Evolutionary conservation across 2,113 vertebrate genomes (phyloP), one percentile per base, ranked within the genome.

Genomic region (Connochaetes taurinus): DNA sequence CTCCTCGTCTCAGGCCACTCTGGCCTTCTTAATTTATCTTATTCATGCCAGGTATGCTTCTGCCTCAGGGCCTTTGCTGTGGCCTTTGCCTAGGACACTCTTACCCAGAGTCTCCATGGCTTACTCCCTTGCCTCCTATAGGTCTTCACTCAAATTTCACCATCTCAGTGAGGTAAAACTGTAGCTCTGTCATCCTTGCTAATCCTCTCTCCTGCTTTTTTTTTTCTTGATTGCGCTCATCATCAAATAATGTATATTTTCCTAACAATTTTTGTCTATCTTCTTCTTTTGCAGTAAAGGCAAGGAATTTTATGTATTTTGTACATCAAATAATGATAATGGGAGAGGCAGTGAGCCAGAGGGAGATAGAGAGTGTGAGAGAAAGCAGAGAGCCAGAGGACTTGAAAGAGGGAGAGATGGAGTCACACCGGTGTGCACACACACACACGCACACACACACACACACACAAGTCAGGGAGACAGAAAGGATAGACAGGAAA

Each of bases 11-110:
- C 1, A 29, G 55, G n/a, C 2, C 45, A 82, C 19, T 11, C 7
- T 50, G n/a, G 23, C 74, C 67, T 83, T 23, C 1, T 40, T 87
- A 33, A 8, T 67, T 90, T 40, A 14, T 52, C 57, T 62, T 36
- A 53, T 57, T 64, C 53, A 74, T 40, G 36, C 13, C 33, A 43
- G 29, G 43, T 53, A 19, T n/a, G 29, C 33, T 76, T 50, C 13
- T 94, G 91, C 21, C 45, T 84, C 43, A 64, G 29, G 88, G 84
- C 50, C 29, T 92, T 97, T 84, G 78, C 27, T 19, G 21, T 78
- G 43, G 33, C 13, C 23, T 93, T 87, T 53, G 52, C 50, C 60
- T 92, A 58, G 52, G 80, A 81, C 33, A 7, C 17, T 78, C 80
- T 85, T 55, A 33, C 57, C 60, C 10, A 15, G 57, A 85, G n/a